Evolutionary conservation across 2,888 invertebrate species (phyloP), one percentile per base, ranked within the genome.

Genomic region (Drosophila ezoana): DNA sequence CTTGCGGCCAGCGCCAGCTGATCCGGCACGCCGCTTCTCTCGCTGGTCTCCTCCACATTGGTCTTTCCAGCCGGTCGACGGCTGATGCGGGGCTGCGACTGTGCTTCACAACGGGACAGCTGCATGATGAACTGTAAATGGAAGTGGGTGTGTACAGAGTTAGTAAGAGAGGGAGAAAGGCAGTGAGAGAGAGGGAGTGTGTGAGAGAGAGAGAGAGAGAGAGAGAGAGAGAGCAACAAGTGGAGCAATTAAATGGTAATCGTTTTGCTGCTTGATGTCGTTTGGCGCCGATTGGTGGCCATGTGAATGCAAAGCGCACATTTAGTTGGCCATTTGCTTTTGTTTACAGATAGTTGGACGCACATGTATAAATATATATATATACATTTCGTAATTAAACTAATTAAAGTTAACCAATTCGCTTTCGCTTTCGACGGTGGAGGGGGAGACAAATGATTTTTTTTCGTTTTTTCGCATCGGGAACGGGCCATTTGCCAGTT

Each of bases 1-100:
- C 77, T 81, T 4, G 90, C 83, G 14, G 92, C 89, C 60, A 90
- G 62, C 2, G 91, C 90, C 51, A 90, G 51, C 76, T 92, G 92
- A 76, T 91, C 92, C 2, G 88, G 79, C 49, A 87, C 75, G 1
- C 38, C 51, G 9, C 72, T 48, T 53, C 90, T 83, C 14, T 87
- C 87, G 4, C 84, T 85, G 4, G 79, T 76, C 16, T 85, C 89
- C 41, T 89, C 88, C 5, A 82, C 53, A 20, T 79, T 68, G 20
- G 79, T 54, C 37, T 77, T 77, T 10, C 54, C 78, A 2, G 72
- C 67, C 0, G 89, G 86, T 18, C 90, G 86, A 8, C 91, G 90
- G 48, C 90, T 84, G 44, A 54, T 32, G 68, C 77, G 78, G n/a
- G 72, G 65, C 54, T 62, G 80, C 10, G 76, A 62, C 44, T 76